Evolutionary conservation across 1,140 invertebrate species (phyloP).

Genomic region (Drusus annulatus): DNA sequence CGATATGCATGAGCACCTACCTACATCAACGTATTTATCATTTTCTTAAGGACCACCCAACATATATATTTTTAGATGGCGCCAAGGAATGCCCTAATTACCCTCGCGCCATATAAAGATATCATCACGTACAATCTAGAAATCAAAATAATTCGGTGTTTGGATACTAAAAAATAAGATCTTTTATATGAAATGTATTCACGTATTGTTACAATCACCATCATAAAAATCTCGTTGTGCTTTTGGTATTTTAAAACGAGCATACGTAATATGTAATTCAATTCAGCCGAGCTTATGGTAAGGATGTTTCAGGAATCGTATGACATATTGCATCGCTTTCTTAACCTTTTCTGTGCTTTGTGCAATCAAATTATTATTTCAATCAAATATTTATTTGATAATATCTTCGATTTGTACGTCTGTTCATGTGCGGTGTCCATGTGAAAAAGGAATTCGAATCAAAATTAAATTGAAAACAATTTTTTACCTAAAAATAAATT

Average conservation of each 20-base stretch:
- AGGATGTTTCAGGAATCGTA: constrained; percentile 12
- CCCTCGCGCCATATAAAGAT: background rate
- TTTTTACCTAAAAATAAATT: no score
- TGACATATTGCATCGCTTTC: constrained; percentile 23
- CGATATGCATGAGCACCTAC: no score
- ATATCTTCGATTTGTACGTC: no score
- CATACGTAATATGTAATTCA: constrained; percentile 26
- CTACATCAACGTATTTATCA: no score
- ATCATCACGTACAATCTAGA: background rate
- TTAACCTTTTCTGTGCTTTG: background rate
- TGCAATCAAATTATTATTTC: no score
- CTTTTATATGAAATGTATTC: constrained; percentile 12
- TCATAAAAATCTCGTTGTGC: background rate
- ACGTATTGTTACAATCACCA: constrained; percentile 2
- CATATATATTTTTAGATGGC: background rate
- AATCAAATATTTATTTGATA: no score
- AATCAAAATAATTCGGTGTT: background rate
- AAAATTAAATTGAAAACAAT: no score
- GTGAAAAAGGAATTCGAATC: no score
- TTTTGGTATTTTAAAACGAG: background rate
- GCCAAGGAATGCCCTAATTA: constrained; percentile 4
- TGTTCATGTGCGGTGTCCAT: no score
- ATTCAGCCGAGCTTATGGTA: background rate
- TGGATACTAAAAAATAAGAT: no score
- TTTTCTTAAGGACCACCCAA: no score